A percentile compares a stretch with the other conserved stretches of the same genome.
Conservation (phyloP, 35 echinoderm and acorn worm genomes). For the Ophiothrix spiculata region DNA sequence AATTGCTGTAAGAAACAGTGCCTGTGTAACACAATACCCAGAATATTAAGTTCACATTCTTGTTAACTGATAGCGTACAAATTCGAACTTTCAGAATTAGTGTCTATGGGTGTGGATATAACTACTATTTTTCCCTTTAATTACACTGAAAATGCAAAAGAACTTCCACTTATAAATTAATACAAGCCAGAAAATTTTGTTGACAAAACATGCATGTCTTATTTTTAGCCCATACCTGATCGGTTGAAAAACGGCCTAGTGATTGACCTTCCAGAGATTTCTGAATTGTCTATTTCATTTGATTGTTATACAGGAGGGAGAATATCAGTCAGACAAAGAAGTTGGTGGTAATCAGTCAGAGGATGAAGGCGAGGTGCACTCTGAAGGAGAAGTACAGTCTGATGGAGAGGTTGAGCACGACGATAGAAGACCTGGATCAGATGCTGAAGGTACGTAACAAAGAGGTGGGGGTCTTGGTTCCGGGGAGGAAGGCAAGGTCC, state of each 20-base stretch:
- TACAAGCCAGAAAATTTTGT: neutral
- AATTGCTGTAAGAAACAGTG: no score
- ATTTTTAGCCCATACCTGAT: neutral
- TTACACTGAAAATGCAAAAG: no score
- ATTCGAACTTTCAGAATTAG: no score
- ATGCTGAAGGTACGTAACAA: no score
- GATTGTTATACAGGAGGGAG: slow-evolving; percentile 48
- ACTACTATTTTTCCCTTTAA: no score
- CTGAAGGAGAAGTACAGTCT: slow-evolving; percentile 29
- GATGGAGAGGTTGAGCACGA: no score
- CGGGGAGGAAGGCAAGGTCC: neutral
- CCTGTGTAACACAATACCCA: no score
- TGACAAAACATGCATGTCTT: neutral
- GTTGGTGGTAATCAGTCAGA: slow-evolving; percentile 12
- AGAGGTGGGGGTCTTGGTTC: slow-evolving; percentile 14
- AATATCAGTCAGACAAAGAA: slow-evolving; percentile 55
- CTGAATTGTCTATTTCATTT: neutral
- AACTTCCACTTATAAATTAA: no score
- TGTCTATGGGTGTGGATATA: no score
- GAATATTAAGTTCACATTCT: no score
- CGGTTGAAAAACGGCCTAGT: neutral
- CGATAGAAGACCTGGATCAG: no score
- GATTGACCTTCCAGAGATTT: neutral
- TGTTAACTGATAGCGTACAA: no score
- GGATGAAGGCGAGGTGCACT: slow-evolving; percentile 17